phyloP scores from a whole-genome alignment of 2,888 invertebrate genomes.

The Polyploca ridens region DNA sequence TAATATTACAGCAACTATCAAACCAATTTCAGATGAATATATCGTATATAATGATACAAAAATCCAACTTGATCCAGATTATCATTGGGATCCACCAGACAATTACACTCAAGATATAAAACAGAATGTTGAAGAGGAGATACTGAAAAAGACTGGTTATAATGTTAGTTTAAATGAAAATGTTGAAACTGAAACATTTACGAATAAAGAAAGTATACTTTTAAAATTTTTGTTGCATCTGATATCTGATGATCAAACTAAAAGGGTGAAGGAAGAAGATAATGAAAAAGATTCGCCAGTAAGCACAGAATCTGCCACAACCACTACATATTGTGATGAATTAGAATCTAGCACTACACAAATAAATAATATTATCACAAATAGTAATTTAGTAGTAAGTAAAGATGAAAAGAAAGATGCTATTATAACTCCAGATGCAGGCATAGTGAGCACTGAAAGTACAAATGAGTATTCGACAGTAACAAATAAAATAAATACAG shows the following conservation, averaged over 20 bases:
- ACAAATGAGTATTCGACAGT: background rate
- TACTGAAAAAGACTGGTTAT: conserved; percentile 33
- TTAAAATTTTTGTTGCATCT: background rate
- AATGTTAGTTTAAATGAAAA: conserved; percentile 1
- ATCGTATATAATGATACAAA: conserved; percentile 21
- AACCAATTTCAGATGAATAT: conserved; percentile 3
- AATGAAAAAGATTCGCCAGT: background rate
- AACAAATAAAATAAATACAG: background rate
- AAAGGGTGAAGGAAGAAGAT: too few species aligned
- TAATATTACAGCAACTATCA: conserved; percentile 11
- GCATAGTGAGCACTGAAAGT: background rate
- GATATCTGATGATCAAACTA: background rate
- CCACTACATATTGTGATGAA: background rate
- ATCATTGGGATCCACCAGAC: conserved; percentile 53
- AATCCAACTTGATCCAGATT: conserved; percentile 49
- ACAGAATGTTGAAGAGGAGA: conserved; percentile 52
- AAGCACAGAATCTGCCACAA: background rate
- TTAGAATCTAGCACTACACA: background rate
- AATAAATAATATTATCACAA: background rate
- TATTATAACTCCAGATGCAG: background rate
- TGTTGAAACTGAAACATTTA: background rate
- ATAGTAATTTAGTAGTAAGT: background rate
- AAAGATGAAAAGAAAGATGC: background rate
- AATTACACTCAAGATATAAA: conserved; percentile 57
- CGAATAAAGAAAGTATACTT: background rate